Base-by-base conservation (phyloP, 2,797 vertebrate species). In the Valencia hispanica region DNA sequence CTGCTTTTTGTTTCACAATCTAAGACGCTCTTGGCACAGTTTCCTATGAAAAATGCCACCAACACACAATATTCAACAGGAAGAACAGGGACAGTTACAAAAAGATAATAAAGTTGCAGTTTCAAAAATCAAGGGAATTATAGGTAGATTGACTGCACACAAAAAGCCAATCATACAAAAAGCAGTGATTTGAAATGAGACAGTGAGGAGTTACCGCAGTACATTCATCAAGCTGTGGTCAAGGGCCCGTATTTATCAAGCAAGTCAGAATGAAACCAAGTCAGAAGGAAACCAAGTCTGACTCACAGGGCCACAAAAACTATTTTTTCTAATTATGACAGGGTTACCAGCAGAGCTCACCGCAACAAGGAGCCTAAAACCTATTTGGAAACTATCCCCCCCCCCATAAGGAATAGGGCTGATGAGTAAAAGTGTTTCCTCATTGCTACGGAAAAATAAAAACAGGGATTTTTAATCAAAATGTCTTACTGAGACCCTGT, bases 181-280 rank as follows among this genome's bases (percentile, higher is more conserved):
- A 10, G 17, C 32, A 79, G 63, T 61, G 73, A 79, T 48, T 45
- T 78, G 32, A 51, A 7, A 74, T 50, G 34, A 4, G 61, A 75
- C 63, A 79, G 72, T 69, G 74, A 86, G 77, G 75, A 75, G 81
- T 78, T 79, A 86, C 72, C 68, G 72, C 61, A 0, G 81, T 72
- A 88, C 89, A 87, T 87, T 91, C 85, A 77, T 82, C 74, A 55
- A 74, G 68, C 15, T 76, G 65, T 53, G n/a, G 5, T 66, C 51
- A 61, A n/a, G 79, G 55, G 66, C 43, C 57, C 7, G 36, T 75
- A 66, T 76, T 85, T 79, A n/a, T 75, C 76, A 80, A 81, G 71
- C 78, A 65, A 32, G 30, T 83, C 79, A 78, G 76, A 78, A 45
- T 18, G 53, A 80, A 74, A 65, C 55, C 70, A 25, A 12, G 0